Percentiles rank a stretch among this genome's conserved stretches.
Conservation (phyloP, 2,888 invertebrate genomes). For the Tillus elongatus region DNA sequence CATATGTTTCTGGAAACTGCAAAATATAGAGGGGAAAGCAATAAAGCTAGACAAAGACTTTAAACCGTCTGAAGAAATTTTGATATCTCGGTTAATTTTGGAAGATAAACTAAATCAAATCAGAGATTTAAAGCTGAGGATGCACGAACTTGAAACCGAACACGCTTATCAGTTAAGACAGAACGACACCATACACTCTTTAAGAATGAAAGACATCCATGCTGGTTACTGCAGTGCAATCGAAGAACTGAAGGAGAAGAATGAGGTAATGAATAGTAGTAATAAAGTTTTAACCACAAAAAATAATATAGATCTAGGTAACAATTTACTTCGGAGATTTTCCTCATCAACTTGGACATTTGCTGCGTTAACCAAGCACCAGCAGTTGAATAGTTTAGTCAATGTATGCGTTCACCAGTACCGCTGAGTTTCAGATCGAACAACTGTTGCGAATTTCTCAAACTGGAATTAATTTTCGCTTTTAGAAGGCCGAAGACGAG, state of each 20-base stretch:
- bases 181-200: slow-evolving; percentile 67
- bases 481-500: no score
- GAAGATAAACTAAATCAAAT: slow-evolving; percentile 69
- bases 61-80: slow-evolving; percentile 67
- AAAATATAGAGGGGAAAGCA: slow-evolving; percentile 62
- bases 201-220: slow-evolving; percentile 74
- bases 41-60: slow-evolving; percentile 67
- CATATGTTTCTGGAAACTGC: slow-evolving; percentile 76
- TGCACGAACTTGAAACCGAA: slow-evolving; percentile 80
- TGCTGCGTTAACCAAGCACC: no score
- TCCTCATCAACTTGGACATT: no score
- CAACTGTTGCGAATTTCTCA: no score
- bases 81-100: slow-evolving; percentile 69
- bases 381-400: no score
- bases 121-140: slow-evolving; percentile 54
- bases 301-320: background rate
- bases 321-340: no score
- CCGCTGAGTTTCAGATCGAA: no score
- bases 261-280: slow-evolving; percentile 43
- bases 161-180: slow-evolving; percentile 78
- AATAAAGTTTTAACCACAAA: slow-evolving; percentile 2
- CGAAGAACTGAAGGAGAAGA: slow-evolving; percentile 67
- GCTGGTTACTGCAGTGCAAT: slow-evolving; percentile 73
- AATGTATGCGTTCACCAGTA: no score
- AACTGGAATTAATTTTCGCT: no score